Base-by-base conservation (phyloP, 1,140 invertebrate genomes). In the Phthorimaea operculella region DNA sequence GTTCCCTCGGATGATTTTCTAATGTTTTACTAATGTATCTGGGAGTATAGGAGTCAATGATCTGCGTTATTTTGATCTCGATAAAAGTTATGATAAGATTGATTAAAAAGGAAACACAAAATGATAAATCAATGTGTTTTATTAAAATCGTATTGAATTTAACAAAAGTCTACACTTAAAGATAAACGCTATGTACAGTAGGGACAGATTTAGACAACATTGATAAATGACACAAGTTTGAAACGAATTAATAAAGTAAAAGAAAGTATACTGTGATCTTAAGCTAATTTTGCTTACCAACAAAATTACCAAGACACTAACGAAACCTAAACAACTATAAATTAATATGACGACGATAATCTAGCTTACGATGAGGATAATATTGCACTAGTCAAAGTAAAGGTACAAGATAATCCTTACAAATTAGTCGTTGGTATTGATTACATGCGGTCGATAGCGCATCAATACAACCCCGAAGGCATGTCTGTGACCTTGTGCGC, bases 391-490 rank as follows among this genome's bases (percentile, higher is more conserved):
- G 62, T 68, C 57, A 64, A 67, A 72, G 63, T 73, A 69, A 68
- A 83, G 66, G 76, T 82, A 79, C 70, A 66, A 58, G 59, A 50
- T 21, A 18, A 66, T 57, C 68, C 77, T 81, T 75, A 81, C 70
- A 80, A 72, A 80, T 75, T 84, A 85, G 70, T 82, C 78, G 79
- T 79, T 83, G 79, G 79, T 84, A 72, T 74, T 72, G 56, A 76
- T 72, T 75, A 72, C 58, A 59, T 62, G 63, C 0, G 36, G 45
- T 51, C 52, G 45, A 45, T 55, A 12, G 57, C 33, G 47, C 64
- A 59, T 86, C 75, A 92, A 83, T 92, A 92, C 57, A 92, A 81
- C 57, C 91, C 91, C 18, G 91, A 92, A 53, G 90, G 90, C 70
- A 92, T 87, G 71, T 92, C 91, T 1, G 90, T 90, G 12, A 92